These are phyloP conservation scores for Mylabris sibirica DNA, from an alignment of 2,888 invertebrate genomes.

Conservation along the genomic window DNA sequence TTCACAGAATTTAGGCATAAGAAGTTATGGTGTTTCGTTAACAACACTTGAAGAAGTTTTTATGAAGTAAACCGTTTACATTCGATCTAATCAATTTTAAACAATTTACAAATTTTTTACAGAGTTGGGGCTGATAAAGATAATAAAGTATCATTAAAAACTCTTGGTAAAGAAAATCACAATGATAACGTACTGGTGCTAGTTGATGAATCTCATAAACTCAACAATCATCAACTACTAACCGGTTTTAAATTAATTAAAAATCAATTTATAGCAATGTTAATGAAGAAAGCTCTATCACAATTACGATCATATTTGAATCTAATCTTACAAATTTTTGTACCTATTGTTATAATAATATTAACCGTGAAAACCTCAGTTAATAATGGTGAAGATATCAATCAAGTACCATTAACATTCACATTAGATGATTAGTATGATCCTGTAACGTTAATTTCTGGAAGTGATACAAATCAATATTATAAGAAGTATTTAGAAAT, in stretches of 20 bases:
- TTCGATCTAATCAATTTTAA: not conserved
- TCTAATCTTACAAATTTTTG: slow-evolving; percentile 68
- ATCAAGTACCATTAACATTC: slow-evolving; percentile 65
- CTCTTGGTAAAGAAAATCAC: slow-evolving; percentile 11
- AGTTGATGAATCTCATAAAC: slow-evolving; percentile 2
- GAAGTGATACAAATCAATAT: not conserved
- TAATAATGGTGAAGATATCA: slow-evolving; percentile 58
- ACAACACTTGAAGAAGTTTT: slow-evolving; percentile 90
- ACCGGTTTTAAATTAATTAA: slow-evolving; percentile 42
- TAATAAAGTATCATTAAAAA: slow-evolving; percentile 20
- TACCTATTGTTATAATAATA: slow-evolving; percentile 70
- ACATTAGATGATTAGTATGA: slow-evolving; percentile 60
- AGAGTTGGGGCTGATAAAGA: slow-evolving; percentile 28
- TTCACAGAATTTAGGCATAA: slow-evolving; percentile 66
- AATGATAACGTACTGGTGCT: not conserved
- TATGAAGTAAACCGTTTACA: slow-evolving; percentile 67
- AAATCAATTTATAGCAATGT: slow-evolving; percentile 46
- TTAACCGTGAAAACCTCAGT: slow-evolving; percentile 68
- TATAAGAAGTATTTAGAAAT: not conserved
- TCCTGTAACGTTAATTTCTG: slow-evolving; percentile 52
- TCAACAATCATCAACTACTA: not conserved
- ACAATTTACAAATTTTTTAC: slow-evolving; percentile 13
- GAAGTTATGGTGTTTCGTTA: slow-evolving; percentile 80
- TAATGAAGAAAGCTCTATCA: slow-evolving; percentile 49
- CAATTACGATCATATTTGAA: slow-evolving; percentile 71